Conservation (phyloP, 1,140 invertebrate genomes). For the Pseudomyrmex dendroicus region DNA sequence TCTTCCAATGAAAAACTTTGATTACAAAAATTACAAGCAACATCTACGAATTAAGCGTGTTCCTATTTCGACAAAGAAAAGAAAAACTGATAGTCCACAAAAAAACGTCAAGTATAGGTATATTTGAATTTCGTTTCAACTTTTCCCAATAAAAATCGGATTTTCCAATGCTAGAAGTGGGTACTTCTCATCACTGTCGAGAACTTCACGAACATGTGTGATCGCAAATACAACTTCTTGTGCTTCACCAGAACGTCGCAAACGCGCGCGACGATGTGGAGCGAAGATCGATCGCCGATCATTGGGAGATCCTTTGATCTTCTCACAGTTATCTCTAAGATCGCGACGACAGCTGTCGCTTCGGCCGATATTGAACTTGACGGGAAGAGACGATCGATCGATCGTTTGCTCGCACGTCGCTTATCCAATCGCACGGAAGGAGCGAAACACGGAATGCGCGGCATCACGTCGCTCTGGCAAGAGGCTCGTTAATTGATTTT, state of each 20-base stretch:
- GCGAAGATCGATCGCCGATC: conserved; percentile 16
- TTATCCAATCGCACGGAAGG: conserved; percentile 20
- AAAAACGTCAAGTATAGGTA: too few species aligned
- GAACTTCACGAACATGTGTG: neutral
- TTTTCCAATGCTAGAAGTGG: neutral
- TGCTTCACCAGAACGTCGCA: too few species aligned
- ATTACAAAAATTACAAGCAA: too few species aligned
- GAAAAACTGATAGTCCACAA: too few species aligned
- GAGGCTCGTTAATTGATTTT: conserved; percentile 78
- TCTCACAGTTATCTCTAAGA: neutral
- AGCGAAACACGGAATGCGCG: conserved; percentile 45
- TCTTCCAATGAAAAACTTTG: too few species aligned
- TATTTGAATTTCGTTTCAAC: too few species aligned
- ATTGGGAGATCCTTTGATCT: conserved; percentile 16
- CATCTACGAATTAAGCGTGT: too few species aligned
- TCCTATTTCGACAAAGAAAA: too few species aligned
- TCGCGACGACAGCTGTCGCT: conserved; percentile 25
- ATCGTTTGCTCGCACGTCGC: neutral
- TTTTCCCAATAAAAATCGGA: neutral
- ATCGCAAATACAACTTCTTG: conserved; percentile 6
- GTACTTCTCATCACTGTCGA: neutral
- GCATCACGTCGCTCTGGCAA: conserved; percentile 30
- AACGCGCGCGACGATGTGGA: neutral
- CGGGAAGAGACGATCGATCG: neutral
- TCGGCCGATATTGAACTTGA: neutral